A percentile compares a stretch with the other conserved stretches of the same genome.
Conservation (phyloP, 2,113 vertebrate species). For the Trachemys scripta region DNA sequence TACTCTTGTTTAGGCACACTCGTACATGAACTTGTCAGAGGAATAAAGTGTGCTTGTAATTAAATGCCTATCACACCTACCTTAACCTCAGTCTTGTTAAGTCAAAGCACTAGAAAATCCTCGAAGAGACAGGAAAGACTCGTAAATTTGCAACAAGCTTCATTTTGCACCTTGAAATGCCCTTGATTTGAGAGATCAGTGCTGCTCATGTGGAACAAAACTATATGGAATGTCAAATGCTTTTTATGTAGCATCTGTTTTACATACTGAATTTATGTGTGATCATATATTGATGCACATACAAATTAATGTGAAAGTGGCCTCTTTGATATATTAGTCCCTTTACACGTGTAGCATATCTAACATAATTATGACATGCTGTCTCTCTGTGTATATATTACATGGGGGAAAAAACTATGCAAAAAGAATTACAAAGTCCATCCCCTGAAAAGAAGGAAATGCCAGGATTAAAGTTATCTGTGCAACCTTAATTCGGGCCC, state of each 20-base stretch:
- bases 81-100: conserved; percentile 48
- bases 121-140: conserved; percentile 49
- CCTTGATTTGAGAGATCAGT: conserved; percentile 23
- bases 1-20: conserved; percentile 45
- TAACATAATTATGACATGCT: accelerated
- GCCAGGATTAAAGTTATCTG: conserved; percentile 13
- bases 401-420: accelerated
- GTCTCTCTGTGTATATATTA: not conserved
- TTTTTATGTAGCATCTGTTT: not conserved
- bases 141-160: not conserved
- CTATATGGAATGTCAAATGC: not conserved
- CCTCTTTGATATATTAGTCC: not conserved
- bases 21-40: conserved; percentile 67
- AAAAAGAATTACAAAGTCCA: not conserved
- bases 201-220: conserved; percentile 24
- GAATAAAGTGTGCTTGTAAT: conserved; percentile 41
- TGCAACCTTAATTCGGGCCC: not conserved
- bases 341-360: accelerated
- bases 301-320: not conserved
- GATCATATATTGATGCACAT: not conserved
- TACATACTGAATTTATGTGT: conserved; percentile 22
- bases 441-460: not conserved
- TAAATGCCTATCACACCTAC: conserved; percentile 66
- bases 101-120: conserved; percentile 16
- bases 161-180: conserved; percentile 48